These are phyloP conservation scores for Echinops telfairi DNA, from an alignment of 2,113 vertebrate species.

Conservation along the genomic window DNA sequence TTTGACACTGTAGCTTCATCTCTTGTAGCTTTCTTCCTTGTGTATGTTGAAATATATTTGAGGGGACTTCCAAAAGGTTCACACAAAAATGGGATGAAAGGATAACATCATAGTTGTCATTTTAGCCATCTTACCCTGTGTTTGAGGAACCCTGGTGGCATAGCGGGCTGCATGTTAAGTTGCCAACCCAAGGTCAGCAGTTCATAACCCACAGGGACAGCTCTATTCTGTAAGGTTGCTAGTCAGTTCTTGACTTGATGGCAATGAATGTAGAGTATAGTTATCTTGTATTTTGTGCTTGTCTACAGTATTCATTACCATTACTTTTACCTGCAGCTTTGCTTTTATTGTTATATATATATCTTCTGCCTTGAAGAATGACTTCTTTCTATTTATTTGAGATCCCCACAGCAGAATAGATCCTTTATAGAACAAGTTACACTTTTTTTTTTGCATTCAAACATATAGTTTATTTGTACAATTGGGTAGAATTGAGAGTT, in stretches of 20 bases:
- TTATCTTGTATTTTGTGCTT: not conserved
- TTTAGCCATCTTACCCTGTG: not conserved
- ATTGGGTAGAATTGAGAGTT: too few relatives aligned
- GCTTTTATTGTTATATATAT: not conserved
- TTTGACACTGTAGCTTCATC: not conserved
- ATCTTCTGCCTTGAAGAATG: constrained; percentile 11
- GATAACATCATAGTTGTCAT: not conserved
- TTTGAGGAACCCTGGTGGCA: not conserved
- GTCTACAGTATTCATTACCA: not conserved
- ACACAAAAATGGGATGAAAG: too few relatives aligned
- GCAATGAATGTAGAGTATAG: too few relatives aligned
- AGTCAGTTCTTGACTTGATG: too few relatives aligned
- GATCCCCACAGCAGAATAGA: not conserved
- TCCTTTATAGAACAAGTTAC: constrained; percentile 35
- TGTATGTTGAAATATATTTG: not conserved
- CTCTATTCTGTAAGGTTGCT: too few relatives aligned
- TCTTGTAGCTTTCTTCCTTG: not conserved
- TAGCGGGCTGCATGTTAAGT: too few relatives aligned
- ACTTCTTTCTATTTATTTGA: not conserved
- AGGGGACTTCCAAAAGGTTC: too few relatives aligned
- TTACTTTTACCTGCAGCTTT: not conserved
- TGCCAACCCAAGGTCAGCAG: too few relatives aligned
- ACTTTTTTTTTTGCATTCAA: not conserved
- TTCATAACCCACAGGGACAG: too few relatives aligned
- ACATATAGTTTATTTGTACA: too few relatives aligned